A percentile compares a stretch with the other conserved stretches of the same genome.
Conservation (phyloP, 2,888 invertebrate species). For the Eugnorisma glareosa region DNA sequence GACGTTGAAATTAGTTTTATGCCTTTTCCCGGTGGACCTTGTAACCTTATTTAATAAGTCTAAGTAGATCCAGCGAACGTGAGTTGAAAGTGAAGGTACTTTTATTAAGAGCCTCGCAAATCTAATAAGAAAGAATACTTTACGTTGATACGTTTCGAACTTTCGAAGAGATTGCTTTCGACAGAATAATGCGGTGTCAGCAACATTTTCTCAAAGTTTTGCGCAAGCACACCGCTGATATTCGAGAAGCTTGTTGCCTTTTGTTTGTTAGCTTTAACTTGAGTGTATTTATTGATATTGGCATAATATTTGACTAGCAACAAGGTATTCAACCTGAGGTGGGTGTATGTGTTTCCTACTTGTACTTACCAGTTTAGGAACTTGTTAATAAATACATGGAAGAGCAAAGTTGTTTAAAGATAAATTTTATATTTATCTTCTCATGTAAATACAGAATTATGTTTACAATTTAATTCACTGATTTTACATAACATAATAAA, state of each 20-base stretch:
- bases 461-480: slow-evolving; percentile 49
- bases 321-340: slow-evolving; percentile 22
- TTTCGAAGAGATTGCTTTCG: slow-evolving; percentile 40
- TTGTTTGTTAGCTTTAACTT: slow-evolving; percentile 57
- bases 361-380: slow-evolving; percentile 37
- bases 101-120: slow-evolving; percentile 47
- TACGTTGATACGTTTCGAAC: slow-evolving; percentile 42
- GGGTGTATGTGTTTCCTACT: slow-evolving; percentile 27
- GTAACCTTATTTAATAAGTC: slow-evolving; percentile 59
- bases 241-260: slow-evolving; percentile 36
- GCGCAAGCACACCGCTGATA: slow-evolving; percentile 48
- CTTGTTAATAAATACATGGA: slow-evolving; percentile 24
- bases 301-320: slow-evolving; percentile 49
- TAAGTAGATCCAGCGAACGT: slow-evolving; percentile 58
- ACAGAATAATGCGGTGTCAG: slow-evolving; percentile 38
- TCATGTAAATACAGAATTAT: slow-evolving; percentile 29
- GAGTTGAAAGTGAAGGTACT: slow-evolving; percentile 55
- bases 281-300: slow-evolving; percentile 52
- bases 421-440: slow-evolving; percentile 35
- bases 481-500: slow-evolving; percentile 30
- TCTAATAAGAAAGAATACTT: slow-evolving; percentile 54
- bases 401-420: slow-evolving; percentile 17
- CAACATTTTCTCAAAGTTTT: slow-evolving; percentile 54
- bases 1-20: slow-evolving; percentile 70
- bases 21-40: slow-evolving; percentile 57